These are phyloP conservation scores for Amiota minor DNA, from an alignment of 2,888 invertebrate species.

Conservation along the genomic window DNA sequence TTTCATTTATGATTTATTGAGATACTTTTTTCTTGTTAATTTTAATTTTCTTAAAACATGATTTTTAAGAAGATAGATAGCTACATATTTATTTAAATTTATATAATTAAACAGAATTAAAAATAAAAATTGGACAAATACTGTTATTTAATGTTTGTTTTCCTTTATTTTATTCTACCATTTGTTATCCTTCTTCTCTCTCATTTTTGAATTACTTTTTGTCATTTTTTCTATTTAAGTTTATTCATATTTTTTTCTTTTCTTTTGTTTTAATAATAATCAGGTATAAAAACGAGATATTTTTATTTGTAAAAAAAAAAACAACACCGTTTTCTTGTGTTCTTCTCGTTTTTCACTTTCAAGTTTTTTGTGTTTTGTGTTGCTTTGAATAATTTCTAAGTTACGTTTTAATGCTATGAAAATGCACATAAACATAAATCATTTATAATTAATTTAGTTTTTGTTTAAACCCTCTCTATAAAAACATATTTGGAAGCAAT, in stretches of 20 bases:
- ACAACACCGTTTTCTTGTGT: slow-evolving; percentile 2
- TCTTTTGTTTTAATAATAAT: slow-evolving; percentile 19
- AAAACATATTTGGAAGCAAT: slow-evolving; percentile 52
- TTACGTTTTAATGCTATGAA: slow-evolving; percentile 35
- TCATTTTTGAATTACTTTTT: neutral
- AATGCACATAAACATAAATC: slow-evolving; percentile 49
- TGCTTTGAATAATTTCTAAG: slow-evolving; percentile 43
- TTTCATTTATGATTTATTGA: too few relatives aligned
- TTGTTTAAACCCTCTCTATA: slow-evolving; percentile 43
- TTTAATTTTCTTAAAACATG: neutral
- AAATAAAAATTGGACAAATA: slow-evolving; percentile 27
- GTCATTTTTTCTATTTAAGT: neutral
- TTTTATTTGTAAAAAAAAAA: neutral
- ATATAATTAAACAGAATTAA: slow-evolving; percentile 24
- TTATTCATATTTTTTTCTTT: neutral
- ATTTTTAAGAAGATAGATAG: neutral
- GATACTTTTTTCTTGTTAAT: neutral
- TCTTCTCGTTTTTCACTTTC: slow-evolving; percentile 31
- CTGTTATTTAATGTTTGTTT: slow-evolving; percentile 19
- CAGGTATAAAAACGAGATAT: slow-evolving; percentile 27
- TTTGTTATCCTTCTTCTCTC: neutral
- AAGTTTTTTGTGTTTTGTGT: slow-evolving; percentile 24
- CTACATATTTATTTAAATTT: neutral
- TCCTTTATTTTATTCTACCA: neutral
- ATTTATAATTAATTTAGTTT: slow-evolving; percentile 43